A percentile compares a stretch with the other conserved stretches of the same genome.
phyloP scores from a whole-genome alignment of 2,797 vertebrate genomes.

The Notolepis coatsorum region DNA sequence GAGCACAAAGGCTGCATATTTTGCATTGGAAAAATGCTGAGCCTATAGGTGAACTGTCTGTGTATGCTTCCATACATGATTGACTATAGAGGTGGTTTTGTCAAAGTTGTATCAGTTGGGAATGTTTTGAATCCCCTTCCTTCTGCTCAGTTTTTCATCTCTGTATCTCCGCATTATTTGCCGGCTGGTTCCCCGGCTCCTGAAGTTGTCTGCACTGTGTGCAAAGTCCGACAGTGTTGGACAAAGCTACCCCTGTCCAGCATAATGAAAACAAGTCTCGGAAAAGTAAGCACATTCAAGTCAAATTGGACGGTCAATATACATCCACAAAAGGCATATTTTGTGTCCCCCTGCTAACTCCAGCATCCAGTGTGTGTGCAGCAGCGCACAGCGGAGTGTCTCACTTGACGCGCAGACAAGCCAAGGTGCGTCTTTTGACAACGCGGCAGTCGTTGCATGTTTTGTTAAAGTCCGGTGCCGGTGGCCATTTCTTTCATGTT shows the following conservation, averaged over 20 bases:
- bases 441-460: background rate
- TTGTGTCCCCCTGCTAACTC: constrained; percentile 58
- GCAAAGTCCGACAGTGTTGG: constrained; percentile 36
- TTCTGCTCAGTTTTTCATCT: constrained; percentile 22
- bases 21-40: background rate
- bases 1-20: constrained; percentile 2
- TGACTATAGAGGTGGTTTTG: background rate
- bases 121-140: constrained; percentile 13
- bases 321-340: constrained; percentile 34
- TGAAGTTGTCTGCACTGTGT: constrained; percentile 57
- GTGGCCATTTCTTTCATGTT: constrained; percentile 25
- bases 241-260: constrained; percentile 1
- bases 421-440: too few relatives aligned
- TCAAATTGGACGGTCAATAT: constrained; percentile 1
- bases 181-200: constrained; percentile 10
- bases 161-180: constrained; percentile 32
- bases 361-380: constrained; percentile 23
- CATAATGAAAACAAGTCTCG: constrained; percentile 5
- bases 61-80: background rate
- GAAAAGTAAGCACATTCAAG: constrained; percentile 37
- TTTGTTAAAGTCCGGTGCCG: constrained; percentile 24
- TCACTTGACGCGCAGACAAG: background rate
- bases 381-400: constrained; percentile 33
- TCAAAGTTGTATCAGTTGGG: background rate
- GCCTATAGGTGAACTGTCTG: background rate